Conservation (phyloP, 1,140 invertebrate genomes). For the Papilio machaon region DNA sequence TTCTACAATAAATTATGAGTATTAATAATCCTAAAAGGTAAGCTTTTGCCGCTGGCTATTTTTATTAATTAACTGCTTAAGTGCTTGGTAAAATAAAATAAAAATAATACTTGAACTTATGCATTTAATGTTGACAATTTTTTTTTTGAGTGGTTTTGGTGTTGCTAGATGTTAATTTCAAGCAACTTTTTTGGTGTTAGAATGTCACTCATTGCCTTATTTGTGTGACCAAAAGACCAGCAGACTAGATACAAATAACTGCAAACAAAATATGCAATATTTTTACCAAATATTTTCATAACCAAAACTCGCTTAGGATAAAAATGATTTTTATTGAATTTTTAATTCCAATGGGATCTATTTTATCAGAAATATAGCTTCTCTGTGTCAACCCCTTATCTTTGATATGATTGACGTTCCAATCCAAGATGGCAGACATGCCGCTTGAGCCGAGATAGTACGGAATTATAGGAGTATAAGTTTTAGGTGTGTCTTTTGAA, state of each 20-base stretch:
- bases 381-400: constrained; percentile 50
- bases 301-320: background rate
- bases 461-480: constrained; percentile 83
- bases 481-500: constrained; percentile 86
- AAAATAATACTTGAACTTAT: constrained; percentile 1
- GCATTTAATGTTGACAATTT: background rate
- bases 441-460: constrained; percentile 82
- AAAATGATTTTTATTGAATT: background rate
- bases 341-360: constrained; percentile 38
- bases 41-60: background rate
- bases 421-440: constrained; percentile 85
- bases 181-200: background rate
- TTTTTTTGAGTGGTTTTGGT: background rate
- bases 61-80: background rate
- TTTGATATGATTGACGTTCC: constrained; percentile 82
- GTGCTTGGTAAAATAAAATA: background rate
- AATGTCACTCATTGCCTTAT: background rate
- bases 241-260: background rate
- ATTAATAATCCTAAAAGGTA: background rate
- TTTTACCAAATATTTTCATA: background rate
- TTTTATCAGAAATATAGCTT: constrained; percentile 39
- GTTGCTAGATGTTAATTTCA: background rate
- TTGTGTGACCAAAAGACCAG: background rate
- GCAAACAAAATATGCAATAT: background rate
- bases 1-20: background rate